A percentile compares a stretch with the other conserved stretches of the same genome.
Evolutionary conservation across 2,797 vertebrate species (phyloP).

Genomic region (Epinephelus malabaricus): DNA sequence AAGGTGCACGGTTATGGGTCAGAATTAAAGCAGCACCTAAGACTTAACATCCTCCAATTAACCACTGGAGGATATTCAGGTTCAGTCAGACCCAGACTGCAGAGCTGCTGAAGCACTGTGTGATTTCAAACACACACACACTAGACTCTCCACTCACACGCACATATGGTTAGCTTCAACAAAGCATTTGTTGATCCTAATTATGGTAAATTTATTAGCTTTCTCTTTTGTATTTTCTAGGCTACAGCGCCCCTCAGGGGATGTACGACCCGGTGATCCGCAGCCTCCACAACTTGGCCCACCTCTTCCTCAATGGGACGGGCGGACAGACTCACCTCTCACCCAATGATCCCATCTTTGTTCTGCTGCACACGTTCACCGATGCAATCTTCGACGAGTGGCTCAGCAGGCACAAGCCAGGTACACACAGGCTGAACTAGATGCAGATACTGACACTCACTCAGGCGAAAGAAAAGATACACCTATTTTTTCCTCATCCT

Average conservation of each 20-base stretch:
- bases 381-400: constrained; percentile 98
- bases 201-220: constrained; percentile 45
- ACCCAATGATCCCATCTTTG: constrained; percentile 97
- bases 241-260: constrained; percentile 95
- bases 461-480: background rate
- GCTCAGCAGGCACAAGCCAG: constrained; percentile 90
- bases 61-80: background rate
- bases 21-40: constrained; percentile 5
- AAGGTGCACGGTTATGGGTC: constrained; percentile 84
- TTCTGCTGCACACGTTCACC: constrained; percentile 95
- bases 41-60: constrained; percentile 1
- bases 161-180: constrained; percentile 64
- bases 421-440: constrained; percentile 71
- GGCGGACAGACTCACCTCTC: constrained; percentile 97
- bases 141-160: constrained; percentile 54
- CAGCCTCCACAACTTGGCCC: constrained; percentile 97
- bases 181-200: constrained; percentile 64
- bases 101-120: constrained; percentile 30
- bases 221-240: constrained; percentile 73
- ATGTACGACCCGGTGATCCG: constrained; percentile 92
- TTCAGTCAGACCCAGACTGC: constrained; percentile 20
- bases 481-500: constrained; percentile 16
- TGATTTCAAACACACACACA: constrained; percentile 24
- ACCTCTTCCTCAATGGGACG: constrained; percentile 97
- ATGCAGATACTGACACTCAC: background rate